phyloP scores from a whole-genome alignment of 1,140 invertebrate species.

The Heliothis virescens region DNA sequence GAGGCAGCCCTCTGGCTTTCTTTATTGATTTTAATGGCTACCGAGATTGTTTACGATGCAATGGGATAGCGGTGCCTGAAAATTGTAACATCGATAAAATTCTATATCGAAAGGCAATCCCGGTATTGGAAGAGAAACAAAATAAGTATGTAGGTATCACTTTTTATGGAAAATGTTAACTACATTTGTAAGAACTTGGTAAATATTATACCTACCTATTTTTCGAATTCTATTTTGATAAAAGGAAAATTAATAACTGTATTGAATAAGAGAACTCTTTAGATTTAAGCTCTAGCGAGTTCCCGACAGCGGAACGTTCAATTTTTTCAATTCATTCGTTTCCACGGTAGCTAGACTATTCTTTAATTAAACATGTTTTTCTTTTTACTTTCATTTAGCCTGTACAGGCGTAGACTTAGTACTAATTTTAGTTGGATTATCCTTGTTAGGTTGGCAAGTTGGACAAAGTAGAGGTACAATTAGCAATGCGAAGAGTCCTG shows the following conservation, averaged over 20 bases:
- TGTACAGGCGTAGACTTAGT: not conserved
- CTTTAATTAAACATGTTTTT: constrained; percentile 38
- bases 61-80: not conserved
- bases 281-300: too few relatives aligned
- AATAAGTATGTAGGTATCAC: too few relatives aligned
- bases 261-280: too few relatives aligned
- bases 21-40: constrained; percentile 64
- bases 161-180: too few relatives aligned
- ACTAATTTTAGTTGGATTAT: constrained; percentile 49
- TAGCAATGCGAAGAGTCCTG: constrained; percentile 66
- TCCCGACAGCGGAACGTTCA: too few relatives aligned
- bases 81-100: not conserved
- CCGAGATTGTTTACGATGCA: constrained; percentile 2
- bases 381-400: constrained; percentile 15
- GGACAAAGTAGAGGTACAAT: constrained; percentile 69
- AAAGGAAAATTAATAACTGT: too few relatives aligned
- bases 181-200: too few relatives aligned
- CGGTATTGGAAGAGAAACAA: not conserved
- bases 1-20: constrained; percentile 53
- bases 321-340: not conserved
- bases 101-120: not conserved
- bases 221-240: too few relatives aligned
- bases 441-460: constrained; percentile 47
- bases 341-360: constrained; percentile 6
- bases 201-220: too few relatives aligned